phyloP scores from a whole-genome alignment of 2,113 vertebrate species.

The Dinomys branickii region DNA sequence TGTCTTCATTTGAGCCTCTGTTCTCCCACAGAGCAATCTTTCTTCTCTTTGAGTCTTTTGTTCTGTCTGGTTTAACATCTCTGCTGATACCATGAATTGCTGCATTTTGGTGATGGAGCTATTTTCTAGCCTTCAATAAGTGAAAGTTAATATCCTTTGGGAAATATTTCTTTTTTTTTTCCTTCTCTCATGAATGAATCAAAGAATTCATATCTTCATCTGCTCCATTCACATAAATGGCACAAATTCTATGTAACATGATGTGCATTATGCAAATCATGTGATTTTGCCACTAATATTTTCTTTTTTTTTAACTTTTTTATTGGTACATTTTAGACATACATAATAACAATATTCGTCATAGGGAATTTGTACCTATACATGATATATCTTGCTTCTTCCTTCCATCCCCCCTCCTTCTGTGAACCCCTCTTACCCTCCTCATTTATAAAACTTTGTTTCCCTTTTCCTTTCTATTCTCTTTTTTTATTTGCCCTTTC shows the following conservation, averaged over 20 bases:
- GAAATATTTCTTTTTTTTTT: neutral
- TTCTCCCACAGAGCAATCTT: neutral
- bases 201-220: neutral
- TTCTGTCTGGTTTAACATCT: neutral
- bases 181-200: neutral
- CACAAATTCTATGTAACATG: slow-evolving; percentile 66
- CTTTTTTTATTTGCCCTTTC: neutral
- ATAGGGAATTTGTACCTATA: neutral
- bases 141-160: neutral
- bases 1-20: neutral
- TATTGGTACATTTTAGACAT: neutral
- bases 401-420: neutral
- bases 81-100: neutral
- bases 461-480: neutral
- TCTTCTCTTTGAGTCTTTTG: neutral
- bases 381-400: neutral
- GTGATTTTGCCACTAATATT: slow-evolving; percentile 70
- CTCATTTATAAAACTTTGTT: neutral
- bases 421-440: neutral
- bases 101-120: neutral
- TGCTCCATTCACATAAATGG: neutral
- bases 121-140: slow-evolving; percentile 24
- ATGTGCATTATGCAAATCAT: slow-evolving; percentile 49
- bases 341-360: neutral
- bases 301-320: neutral